Conservation (phyloP, 2,888 invertebrate species). For the Conomelus anceps region DNA sequence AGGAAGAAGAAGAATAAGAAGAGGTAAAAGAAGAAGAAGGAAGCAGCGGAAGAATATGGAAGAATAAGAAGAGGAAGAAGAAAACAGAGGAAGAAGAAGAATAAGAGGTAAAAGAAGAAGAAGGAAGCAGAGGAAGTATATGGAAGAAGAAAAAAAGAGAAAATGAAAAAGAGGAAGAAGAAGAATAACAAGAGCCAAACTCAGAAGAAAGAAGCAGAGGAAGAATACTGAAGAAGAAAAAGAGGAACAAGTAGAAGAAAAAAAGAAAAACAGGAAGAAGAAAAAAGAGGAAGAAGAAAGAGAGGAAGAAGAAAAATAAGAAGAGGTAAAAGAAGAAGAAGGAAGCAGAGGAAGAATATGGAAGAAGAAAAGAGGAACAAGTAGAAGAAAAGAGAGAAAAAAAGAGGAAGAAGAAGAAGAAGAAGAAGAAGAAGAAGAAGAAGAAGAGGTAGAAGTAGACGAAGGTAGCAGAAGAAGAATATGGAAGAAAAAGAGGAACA, state of each 20-base stretch:
- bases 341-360: no score
- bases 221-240: neutral
- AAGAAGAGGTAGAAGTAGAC: neutral
- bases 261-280: neutral
- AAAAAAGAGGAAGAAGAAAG: no score
- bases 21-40: no score
- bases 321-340: no score
- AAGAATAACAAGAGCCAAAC: neutral
- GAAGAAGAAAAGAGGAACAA: no score
- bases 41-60: no score
- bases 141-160: neutral
- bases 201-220: neutral
- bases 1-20: no score
- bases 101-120: neutral
- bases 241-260: neutral
- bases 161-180: neutral
- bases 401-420: neutral
- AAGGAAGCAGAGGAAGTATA: neutral
- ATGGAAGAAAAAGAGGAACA: no score
- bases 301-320: no score
- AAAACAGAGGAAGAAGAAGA: neutral
- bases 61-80: no score
- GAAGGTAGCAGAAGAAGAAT: neutral
- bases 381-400: neutral
- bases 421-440: neutral